These are phyloP conservation scores for Patella caerulea DNA, from an alignment of 2,888 invertebrate species.

Conservation along the genomic window DNA sequence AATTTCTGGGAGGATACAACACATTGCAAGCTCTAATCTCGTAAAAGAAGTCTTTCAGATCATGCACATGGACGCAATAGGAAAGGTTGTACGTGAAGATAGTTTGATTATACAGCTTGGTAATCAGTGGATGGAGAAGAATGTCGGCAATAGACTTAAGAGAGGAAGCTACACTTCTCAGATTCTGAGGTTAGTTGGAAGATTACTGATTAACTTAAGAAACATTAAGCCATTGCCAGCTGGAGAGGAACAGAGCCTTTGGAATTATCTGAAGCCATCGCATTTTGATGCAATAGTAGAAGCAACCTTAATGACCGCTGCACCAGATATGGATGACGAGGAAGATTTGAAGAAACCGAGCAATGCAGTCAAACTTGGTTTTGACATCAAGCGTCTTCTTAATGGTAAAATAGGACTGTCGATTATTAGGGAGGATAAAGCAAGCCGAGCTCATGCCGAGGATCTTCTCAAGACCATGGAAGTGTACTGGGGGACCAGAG, in stretches of 20 bases:
- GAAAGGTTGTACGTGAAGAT: background rate
- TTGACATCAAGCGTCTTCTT: constrained; percentile 26
- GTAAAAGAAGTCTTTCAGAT: background rate
- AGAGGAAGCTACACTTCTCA: background rate
- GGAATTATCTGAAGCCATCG: background rate
- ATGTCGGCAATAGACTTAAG: background rate
- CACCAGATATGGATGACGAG: background rate
- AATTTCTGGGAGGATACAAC: background rate
- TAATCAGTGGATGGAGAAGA: background rate
- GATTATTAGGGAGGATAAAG: constrained; percentile 15
- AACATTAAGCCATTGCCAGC: background rate
- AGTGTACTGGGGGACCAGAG: background rate
- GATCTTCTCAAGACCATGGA: background rate
- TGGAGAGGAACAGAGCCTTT: background rate
- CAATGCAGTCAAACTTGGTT: constrained; percentile 31
- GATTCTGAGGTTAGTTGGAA: background rate
- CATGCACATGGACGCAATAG: background rate
- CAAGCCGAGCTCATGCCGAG: constrained; percentile 6
- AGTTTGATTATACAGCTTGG: background rate
- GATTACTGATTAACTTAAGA: background rate
- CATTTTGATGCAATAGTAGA: background rate
- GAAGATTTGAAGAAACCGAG: constrained; percentile 25
- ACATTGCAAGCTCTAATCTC: background rate
- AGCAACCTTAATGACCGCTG: background rate
- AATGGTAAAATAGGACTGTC: constrained; percentile 28